These are phyloP conservation scores for Emydocephalus ijimae DNA, from an alignment of 2,113 vertebrate species.

Conservation along the genomic window DNA sequence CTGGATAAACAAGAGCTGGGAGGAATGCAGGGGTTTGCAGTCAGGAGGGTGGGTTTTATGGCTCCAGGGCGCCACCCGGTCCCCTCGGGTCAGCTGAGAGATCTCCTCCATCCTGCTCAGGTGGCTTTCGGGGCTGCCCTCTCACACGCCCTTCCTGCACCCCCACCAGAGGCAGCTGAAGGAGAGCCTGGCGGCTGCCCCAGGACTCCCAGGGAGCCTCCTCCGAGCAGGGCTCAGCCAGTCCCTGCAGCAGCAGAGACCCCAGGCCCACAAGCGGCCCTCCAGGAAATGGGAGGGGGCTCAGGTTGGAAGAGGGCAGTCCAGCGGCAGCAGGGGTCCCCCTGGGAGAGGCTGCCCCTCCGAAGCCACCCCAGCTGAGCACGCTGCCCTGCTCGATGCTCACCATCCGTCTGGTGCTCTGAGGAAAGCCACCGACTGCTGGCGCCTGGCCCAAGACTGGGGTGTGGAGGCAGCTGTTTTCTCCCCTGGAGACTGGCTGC, in stretches of 20 bases:
- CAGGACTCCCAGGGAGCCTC: no score
- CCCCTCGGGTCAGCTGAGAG: not conserved
- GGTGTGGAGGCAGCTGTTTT: not conserved
- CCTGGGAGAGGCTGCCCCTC: not conserved
- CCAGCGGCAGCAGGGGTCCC: not conserved
- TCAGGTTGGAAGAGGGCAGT: not conserved
- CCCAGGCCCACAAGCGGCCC: no score
- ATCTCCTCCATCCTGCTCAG: not conserved
- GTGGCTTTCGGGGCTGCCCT: not conserved
- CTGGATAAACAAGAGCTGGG: not conserved
- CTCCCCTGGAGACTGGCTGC: not conserved
- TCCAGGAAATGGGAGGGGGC: no score
- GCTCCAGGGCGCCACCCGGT: not conserved
- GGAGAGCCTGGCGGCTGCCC: not conserved
- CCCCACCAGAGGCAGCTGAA: not conserved
- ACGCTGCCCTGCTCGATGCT: not conserved
- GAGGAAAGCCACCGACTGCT: conserved; percentile 11
- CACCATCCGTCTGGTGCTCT: not conserved
- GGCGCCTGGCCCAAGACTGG: not conserved
- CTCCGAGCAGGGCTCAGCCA: not conserved
- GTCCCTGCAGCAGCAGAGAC: no score
- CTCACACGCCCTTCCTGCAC: not conserved
- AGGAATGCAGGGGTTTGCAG: conserved; percentile 48
- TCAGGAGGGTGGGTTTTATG: not conserved
- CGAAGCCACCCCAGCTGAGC: not conserved